Percentiles rank a stretch among this genome's conserved stretches.
These are phyloP conservation scores for Protomyctophum bolini DNA, from an alignment of 2,113 vertebrate genomes.

Conservation along the genomic window DNA sequence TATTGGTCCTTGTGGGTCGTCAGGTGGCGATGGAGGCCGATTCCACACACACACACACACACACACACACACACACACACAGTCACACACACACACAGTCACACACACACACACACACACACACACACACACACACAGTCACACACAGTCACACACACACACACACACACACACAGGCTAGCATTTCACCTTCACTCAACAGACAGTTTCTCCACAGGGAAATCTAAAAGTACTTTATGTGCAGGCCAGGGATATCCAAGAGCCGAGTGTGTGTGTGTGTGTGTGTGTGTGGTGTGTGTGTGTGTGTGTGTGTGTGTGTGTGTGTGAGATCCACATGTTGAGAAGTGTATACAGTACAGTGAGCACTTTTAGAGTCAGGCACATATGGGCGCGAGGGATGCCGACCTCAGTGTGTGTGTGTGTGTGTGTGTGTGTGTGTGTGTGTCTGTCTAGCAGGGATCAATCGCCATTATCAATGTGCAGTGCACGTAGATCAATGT, in stretches of 20 bases:
- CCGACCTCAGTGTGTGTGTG: neutral
- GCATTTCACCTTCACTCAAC: too few species aligned
- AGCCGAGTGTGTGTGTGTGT: slow-evolving; percentile 4
- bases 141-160: neutral
- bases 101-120: too few species aligned
- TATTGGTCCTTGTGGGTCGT: too few species aligned
- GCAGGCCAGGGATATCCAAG: too few species aligned
- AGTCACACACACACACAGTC: neutral
- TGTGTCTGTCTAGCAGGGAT: slow-evolving; percentile 22
- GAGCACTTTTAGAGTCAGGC: too few species aligned
- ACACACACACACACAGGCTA: neutral
- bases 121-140: neutral
- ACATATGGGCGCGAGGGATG: too few species aligned
- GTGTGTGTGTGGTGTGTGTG: neutral
- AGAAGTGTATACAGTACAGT: too few species aligned
- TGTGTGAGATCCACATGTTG: neutral
- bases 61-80: neutral
- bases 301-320: slow-evolving; percentile 3
- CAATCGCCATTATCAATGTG: slow-evolving; percentile 23
- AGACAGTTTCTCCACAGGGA: too few species aligned
- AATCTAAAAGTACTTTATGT: too few species aligned
- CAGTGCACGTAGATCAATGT: too few species aligned
- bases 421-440: slow-evolving; percentile 5
- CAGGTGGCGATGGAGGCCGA: too few species aligned
- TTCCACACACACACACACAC: too few species aligned